These are phyloP conservation scores for Arremon brunneinucha DNA, from an alignment of 2,797 vertebrate genomes.

Conservation along the genomic window DNA sequence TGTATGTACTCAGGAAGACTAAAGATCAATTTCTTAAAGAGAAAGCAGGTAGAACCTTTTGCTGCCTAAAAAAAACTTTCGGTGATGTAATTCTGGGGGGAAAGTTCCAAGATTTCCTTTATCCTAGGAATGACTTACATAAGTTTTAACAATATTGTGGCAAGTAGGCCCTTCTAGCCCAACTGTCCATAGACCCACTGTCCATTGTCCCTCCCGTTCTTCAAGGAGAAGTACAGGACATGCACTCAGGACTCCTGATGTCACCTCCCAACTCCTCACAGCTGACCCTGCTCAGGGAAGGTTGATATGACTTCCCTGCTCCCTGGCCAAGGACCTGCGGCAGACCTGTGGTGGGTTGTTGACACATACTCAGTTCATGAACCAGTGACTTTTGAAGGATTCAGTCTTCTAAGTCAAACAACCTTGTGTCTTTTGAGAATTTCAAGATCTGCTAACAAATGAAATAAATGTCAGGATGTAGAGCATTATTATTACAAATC, in stretches of 20 bases:
- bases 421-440: neutral
- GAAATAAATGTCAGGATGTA: neutral
- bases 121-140: neutral
- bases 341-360: neutral
- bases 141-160: neutral
- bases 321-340: neutral
- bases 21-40: neutral
- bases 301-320: accelerated
- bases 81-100: neutral
- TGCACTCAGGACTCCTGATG: slow-evolving; percentile 40
- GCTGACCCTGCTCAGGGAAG: neutral
- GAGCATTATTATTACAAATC: neutral
- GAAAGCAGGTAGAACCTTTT: neutral
- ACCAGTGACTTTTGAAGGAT: neutral
- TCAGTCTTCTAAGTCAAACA: neutral
- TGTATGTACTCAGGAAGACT: neutral
- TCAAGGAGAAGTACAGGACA: slow-evolving; percentile 64
- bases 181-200: neutral
- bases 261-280: neutral
- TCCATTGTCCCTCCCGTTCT: neutral
- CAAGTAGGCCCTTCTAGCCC: slow-evolving; percentile 51
- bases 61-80: neutral
- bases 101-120: neutral
- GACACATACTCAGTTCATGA: neutral
- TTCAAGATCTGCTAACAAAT: neutral